phyloP scores from a whole-genome alignment of 2,888 invertebrate species.

The Plagodis pulveraria region DNA sequence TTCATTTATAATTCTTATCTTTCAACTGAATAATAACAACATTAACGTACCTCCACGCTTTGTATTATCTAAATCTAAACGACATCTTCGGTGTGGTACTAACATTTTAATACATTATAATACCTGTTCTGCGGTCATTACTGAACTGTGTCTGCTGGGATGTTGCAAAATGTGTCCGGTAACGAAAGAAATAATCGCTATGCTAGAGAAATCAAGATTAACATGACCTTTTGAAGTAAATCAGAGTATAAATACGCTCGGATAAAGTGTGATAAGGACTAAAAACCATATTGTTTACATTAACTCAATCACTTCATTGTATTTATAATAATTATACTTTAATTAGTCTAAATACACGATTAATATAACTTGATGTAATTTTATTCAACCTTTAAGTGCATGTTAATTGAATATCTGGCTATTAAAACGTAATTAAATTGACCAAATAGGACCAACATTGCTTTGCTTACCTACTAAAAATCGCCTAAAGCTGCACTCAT shows the following conservation, averaged over 20 bases:
- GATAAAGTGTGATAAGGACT: too few species aligned
- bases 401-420: too few species aligned
- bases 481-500: too few species aligned
- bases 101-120: slow-evolving; percentile 4
- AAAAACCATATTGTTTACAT: too few species aligned
- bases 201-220: too few species aligned
- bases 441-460: too few species aligned
- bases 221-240: too few species aligned
- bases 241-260: too few species aligned
- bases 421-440: too few species aligned
- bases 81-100: slow-evolving; percentile 8
- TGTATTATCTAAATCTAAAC: not conserved
- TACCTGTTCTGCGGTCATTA: too few species aligned
- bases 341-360: not conserved
- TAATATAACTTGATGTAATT: slow-evolving; percentile 14
- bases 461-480: too few species aligned
- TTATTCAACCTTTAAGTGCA: slow-evolving; percentile 25
- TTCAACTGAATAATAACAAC: not conserved
- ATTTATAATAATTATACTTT: slow-evolving; percentile 1
- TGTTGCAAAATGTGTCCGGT: not conserved
- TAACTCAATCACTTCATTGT: not conserved
- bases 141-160: not conserved
- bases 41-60: not conserved
- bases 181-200: too few species aligned
- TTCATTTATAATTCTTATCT: slow-evolving; percentile 1